Base-by-base conservation (phyloP, 2,113 vertebrate genomes). In the Tinamus guttatus region DNA sequence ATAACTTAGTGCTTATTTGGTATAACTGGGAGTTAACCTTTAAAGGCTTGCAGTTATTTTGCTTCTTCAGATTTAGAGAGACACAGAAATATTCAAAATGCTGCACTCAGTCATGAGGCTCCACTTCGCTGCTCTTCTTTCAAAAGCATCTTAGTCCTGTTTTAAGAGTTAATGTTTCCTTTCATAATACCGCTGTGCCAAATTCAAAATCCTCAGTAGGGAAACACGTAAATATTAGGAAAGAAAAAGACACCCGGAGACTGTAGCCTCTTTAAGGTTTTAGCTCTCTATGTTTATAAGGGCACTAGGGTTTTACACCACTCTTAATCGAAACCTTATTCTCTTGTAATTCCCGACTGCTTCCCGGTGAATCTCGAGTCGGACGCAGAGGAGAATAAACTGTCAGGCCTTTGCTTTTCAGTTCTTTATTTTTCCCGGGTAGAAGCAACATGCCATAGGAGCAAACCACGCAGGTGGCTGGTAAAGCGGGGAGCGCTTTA, bases 271-370 rank as follows among this genome's bases (percentile, higher is more conserved):
- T 62, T 59, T 15, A 7, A 40, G 60, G n/a, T 69, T 47, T 76
- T 52, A 64, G 19, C 40, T 70, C 54, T 45, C 9, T 15, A 32
- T 62, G 38, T 73, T 63, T 36, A 6, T 40, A 83, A 90, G 38
- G 24, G 81, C 49, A 16, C 8, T 5, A 54, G 52, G 43, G 13
- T 67, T 92, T 93, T 92, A 90, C 52, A 94, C 60, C 40, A 25
- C 54, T 94, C 58, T 90, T 74, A 91, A 67, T 10, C 65, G 41
- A 83, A 89, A 87, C 59, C 63, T 95, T 92, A 60, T 95, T 91
- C 32, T 78, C 41, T 22, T 92, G 47, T 91, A 91, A 92, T 67
- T 95, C 83, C 78, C 87, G 62, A 75, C 78, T 54, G 15, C 27
- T 11, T 92, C 90, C 74, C 28, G 40, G 41, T 58, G 81, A 70